Evolutionary conservation across 2,113 vertebrate genomes (phyloP).

Genomic region (Gallinago media): DNA sequence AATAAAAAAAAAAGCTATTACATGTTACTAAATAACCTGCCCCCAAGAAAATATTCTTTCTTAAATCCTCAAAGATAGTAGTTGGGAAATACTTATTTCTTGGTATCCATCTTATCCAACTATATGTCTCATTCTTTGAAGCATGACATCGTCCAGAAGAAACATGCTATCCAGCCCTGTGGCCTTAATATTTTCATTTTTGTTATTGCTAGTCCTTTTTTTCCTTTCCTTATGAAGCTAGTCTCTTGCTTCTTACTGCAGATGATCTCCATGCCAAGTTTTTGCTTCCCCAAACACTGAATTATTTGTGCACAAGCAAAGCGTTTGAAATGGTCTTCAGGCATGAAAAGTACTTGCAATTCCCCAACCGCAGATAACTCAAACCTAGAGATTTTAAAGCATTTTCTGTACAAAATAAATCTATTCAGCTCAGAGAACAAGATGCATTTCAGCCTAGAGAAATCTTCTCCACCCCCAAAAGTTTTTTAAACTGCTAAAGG

Average conservation of each 20-base stretch:
- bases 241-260: neutral
- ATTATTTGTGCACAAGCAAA: slow-evolving; percentile 22
- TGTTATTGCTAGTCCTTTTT: neutral
- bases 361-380: neutral
- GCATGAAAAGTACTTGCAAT: neutral
- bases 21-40: neutral
- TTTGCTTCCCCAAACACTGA: neutral
- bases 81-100: neutral
- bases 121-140: neutral
- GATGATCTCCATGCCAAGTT: neutral
- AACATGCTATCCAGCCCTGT: neutral
- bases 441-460: neutral
- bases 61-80: neutral
- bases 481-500: neutral
- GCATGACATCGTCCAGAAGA: neutral
- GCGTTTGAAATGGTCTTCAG: neutral
- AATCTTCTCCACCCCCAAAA: neutral
- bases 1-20: neutral
- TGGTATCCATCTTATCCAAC: neutral
- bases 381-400: neutral
- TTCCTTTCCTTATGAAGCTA: neutral
- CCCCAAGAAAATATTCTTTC: neutral
- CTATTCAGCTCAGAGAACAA: neutral
- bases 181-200: neutral
- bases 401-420: neutral